Evolutionary conservation across 1,140 invertebrate species (phyloP).

Genomic region (Acromyrmex charruanus): DNA sequence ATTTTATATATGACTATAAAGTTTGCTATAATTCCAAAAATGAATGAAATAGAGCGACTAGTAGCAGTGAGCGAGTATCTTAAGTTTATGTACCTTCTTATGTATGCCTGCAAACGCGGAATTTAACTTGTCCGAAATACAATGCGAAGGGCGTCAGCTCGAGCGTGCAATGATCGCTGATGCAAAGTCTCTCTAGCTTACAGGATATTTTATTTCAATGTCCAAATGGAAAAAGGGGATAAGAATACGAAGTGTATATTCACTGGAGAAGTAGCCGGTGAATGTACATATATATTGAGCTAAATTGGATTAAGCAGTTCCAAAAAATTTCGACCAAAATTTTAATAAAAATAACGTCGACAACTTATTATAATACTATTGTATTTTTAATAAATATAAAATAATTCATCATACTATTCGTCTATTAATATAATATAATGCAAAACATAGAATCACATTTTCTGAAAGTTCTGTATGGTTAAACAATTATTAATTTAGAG

Average conservation of each 20-base stretch:
- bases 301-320: conserved; percentile 24
- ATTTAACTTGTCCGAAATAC: conserved; percentile 65
- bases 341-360: background rate
- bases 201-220: conserved; percentile 71
- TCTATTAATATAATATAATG: background rate
- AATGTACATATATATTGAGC: conserved; percentile 18
- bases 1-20: conserved; percentile 58
- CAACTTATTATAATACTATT: background rate
- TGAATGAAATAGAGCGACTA: conserved; percentile 41
- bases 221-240: conserved; percentile 15
- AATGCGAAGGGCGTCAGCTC: conserved; percentile 47
- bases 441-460: background rate
- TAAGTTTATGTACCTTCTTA: conserved; percentile 67
- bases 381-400: background rate
- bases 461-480: background rate
- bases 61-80: conserved; percentile 25
- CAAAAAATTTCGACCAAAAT: background rate
- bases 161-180: conserved; percentile 70
- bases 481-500: conserved; percentile 8
- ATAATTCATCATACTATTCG: background rate
- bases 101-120: conserved; percentile 60
- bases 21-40: conserved; percentile 54
- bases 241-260: conserved; percentile 44
- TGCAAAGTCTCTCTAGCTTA: conserved; percentile 63
- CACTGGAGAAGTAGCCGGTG: background rate